These are phyloP conservation scores for Malurus leucopterus DNA, from an alignment of 2,797 vertebrate species.

Conservation along the genomic window DNA sequence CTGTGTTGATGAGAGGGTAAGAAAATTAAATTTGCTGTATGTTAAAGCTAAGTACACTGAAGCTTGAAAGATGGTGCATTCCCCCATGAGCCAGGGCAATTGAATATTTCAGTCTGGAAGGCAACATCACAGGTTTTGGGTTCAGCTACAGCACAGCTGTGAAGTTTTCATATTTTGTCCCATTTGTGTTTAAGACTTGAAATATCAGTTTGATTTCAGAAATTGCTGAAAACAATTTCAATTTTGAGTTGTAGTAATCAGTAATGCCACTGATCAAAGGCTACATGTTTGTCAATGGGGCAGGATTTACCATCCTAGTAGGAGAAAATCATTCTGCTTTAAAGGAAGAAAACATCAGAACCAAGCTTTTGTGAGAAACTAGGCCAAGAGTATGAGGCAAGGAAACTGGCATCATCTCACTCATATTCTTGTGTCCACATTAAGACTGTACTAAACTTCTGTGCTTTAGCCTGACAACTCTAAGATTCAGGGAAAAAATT, in stretches of 20 bases:
- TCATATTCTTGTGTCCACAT: background rate
- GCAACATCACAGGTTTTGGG: background rate
- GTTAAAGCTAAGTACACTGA: background rate
- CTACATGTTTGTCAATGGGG: background rate
- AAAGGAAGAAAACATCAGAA: background rate
- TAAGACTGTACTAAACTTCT: background rate
- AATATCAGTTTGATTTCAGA: background rate
- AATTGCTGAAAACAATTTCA: background rate
- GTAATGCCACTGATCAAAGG: background rate
- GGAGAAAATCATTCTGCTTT: background rate
- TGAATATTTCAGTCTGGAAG: background rate
- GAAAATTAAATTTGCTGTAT: background rate
- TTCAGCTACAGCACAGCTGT: background rate
- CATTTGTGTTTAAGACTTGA: background rate
- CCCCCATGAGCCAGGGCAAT: background rate
- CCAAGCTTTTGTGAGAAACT: background rate
- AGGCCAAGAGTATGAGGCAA: background rate
- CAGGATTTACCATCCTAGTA: background rate
- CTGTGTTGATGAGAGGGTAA: background rate
- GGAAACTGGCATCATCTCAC: background rate
- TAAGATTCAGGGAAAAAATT: background rate
- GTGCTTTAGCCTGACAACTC: background rate
- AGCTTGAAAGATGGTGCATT: background rate
- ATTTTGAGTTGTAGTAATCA: background rate
- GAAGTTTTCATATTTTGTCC: background rate